A percentile compares a stretch with the other conserved stretches of the same genome.
Evolutionary conservation across 2,113 vertebrate species (phyloP).

Genomic region (Ptyas mucosa): DNA sequence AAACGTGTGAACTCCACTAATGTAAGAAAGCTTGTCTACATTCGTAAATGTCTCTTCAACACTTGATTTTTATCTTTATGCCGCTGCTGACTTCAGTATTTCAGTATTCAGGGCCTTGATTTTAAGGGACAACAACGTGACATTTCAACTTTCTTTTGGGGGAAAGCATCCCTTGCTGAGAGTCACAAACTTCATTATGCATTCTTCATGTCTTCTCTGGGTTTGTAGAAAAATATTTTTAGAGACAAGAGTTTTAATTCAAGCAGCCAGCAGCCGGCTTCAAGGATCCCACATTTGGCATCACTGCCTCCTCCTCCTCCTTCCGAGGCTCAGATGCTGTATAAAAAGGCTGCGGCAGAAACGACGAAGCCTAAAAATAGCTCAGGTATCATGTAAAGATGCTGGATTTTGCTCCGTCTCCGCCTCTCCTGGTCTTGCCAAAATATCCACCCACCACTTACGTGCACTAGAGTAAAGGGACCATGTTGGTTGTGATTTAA

Average conservation of each 20-base stretch:
- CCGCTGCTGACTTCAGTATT: neutral
- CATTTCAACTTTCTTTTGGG: neutral
- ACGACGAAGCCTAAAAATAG: constrained; percentile 15
- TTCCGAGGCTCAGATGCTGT: neutral
- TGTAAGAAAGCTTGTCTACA: neutral
- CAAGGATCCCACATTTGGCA: constrained; percentile 2
- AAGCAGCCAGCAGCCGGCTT: neutral
- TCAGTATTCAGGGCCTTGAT: neutral
- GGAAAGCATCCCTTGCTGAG: neutral
- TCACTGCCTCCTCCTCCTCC: neutral
- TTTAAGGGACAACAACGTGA: neutral
- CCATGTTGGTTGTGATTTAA: neutral
- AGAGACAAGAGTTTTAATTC: neutral
- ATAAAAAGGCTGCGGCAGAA: constrained; percentile 1
- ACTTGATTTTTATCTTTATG: neutral
- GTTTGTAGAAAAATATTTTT: constrained; percentile 6
- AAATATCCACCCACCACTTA: constrained; percentile 22
- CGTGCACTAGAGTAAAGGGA: constrained; percentile 11
- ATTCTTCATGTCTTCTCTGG: neutral
- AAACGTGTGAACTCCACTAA: neutral
- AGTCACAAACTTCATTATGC: neutral
- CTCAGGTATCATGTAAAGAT: neutral
- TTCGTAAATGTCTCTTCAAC: neutral
- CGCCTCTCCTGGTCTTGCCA: constrained; percentile 8
- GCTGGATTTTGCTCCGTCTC: neutral